phyloP scores from a whole-genome alignment of 2,113 vertebrate genomes.

The Nettapus auritus region DNA sequence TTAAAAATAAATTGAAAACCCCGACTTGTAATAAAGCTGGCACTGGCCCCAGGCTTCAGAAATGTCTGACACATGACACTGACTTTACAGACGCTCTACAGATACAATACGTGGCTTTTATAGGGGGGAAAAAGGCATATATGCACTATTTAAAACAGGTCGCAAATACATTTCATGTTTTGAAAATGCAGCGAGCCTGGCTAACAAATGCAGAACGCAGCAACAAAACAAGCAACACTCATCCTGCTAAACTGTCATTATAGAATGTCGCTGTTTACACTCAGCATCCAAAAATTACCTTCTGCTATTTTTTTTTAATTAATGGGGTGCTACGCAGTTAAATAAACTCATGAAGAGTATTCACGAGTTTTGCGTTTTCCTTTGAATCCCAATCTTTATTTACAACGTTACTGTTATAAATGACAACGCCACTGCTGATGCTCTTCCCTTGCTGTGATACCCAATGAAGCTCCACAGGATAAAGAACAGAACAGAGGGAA shows the following conservation, averaged over 20 bases:
- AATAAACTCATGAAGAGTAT: slow-evolving; percentile 34
- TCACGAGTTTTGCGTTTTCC: slow-evolving; percentile 11
- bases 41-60: slow-evolving; percentile 83
- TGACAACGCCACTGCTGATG: neutral
- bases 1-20: slow-evolving; percentile 78
- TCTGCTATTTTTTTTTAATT: slow-evolving; percentile 62
- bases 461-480: slow-evolving; percentile 11
- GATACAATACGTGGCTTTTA: slow-evolving; percentile 10
- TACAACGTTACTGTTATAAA: neutral
- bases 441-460: slow-evolving; percentile 37
- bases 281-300: slow-evolving; percentile 41
- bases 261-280: slow-evolving; percentile 21
- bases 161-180: slow-evolving; percentile 26
- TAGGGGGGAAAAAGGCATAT: neutral
- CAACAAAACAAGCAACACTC: slow-evolving; percentile 56
- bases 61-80: slow-evolving; percentile 20
- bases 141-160: slow-evolving; percentile 42
- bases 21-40: slow-evolving; percentile 89
- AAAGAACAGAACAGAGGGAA: neutral
- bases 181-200: neutral
- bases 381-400: slow-evolving; percentile 25
- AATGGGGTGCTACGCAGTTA: slow-evolving; percentile 50
- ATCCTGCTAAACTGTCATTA: slow-evolving; percentile 37
- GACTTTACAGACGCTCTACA: neutral
- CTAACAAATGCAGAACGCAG: slow-evolving; percentile 44